Conservation (phyloP, 2,113 vertebrate species). For the Stegostoma tigrinum region DNA sequence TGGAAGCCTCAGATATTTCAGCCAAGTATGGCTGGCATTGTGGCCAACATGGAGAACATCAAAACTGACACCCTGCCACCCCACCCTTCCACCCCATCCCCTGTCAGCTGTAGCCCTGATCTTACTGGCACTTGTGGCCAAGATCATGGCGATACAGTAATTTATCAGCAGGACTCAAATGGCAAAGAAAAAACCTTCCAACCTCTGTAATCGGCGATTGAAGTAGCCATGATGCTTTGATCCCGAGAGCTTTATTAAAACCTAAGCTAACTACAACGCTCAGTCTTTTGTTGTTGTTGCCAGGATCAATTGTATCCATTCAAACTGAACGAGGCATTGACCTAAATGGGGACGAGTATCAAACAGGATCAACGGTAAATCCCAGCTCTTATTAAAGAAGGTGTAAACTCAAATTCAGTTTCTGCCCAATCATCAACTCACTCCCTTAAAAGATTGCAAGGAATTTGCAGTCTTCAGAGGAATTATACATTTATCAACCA, state of each 20-base stretch:
- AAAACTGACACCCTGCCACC: neutral
- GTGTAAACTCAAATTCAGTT: neutral
- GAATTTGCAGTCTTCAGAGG: neutral
- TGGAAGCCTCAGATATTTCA: neutral
- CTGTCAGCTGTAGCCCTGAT: neutral
- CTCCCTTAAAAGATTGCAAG: neutral
- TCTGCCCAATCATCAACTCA: neutral
- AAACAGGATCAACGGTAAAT: neutral
- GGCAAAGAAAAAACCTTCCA: neutral
- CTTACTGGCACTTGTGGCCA: neutral
- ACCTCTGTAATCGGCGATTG: neutral
- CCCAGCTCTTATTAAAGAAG: neutral
- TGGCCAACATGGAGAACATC: neutral
- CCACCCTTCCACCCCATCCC: too few species aligned
- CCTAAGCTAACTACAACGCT: neutral
- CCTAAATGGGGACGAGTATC: neutral
- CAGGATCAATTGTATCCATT: neutral
- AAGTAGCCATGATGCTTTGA: neutral
- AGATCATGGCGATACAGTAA: neutral
- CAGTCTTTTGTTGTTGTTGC: neutral
- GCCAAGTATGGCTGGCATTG: neutral
- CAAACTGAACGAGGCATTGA: neutral
- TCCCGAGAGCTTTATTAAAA: neutral
- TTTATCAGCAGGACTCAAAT: neutral
- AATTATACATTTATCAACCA: neutral